Conservation (phyloP, 2,113 vertebrate species). For the Meleagris gallopavo region DNA sequence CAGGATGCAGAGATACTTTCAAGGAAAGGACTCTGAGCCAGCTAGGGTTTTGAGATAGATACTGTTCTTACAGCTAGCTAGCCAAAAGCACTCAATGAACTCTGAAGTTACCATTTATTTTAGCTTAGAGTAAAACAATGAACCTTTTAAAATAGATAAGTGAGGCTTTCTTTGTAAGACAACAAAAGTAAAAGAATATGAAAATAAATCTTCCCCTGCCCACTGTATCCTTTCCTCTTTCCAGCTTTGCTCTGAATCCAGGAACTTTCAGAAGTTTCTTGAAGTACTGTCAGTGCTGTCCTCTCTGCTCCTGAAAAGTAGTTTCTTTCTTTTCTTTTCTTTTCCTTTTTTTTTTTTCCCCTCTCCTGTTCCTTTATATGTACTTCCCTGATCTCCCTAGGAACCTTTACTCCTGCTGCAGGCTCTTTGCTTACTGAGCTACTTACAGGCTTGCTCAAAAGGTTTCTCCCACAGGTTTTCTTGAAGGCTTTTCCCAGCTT, state of each 20-base stretch:
- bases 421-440: background rate
- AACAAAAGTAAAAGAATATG: background rate
- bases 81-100: background rate
- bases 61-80: background rate
- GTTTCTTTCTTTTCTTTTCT: too few species aligned
- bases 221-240: background rate
- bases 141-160: background rate
- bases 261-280: background rate
- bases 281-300: background rate
- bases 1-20: background rate
- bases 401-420: background rate
- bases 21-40: background rate
- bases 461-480: background rate
- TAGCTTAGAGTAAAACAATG: background rate
- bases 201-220: background rate
- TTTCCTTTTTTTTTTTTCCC: accelerated
- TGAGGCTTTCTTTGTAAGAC: background rate
- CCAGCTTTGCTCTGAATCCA: background rate
- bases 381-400: background rate
- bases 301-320: background rate
- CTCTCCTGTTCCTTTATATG: background rate
- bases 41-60: background rate
- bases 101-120: conserved; percentile 21
- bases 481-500: background rate
- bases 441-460: background rate